A percentile compares a stretch with the other conserved stretches of the same genome.
Conservation (phyloP, 2,113 vertebrate species). For the Dicerorhinus sumatrensis region DNA sequence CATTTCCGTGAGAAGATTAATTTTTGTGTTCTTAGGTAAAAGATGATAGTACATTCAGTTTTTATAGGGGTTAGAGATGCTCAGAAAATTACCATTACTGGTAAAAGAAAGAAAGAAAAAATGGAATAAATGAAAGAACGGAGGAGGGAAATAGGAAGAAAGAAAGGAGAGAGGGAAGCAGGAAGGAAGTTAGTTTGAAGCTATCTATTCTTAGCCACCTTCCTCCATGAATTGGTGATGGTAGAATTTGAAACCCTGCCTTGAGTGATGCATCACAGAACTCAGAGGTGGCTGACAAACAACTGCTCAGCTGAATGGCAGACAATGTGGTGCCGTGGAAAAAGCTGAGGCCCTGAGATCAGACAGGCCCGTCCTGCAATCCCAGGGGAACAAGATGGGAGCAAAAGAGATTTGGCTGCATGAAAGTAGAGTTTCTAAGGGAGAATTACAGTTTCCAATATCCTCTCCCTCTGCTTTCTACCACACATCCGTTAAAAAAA, state of each 20-base stretch:
- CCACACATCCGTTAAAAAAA: not conserved
- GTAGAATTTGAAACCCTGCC: not conserved
- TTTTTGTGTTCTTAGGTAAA: not conserved
- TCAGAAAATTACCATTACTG: not conserved
- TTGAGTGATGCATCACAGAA: too few species aligned
- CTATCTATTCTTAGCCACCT: not conserved
- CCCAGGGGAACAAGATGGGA: not conserved
- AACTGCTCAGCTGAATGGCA: not conserved
- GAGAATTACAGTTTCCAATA: not conserved
- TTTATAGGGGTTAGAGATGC: not conserved
- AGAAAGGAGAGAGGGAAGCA: not conserved
- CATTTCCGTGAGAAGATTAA: not conserved
- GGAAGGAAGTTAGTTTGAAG: not conserved
- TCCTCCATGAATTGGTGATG: not conserved
- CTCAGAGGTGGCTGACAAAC: too few species aligned
- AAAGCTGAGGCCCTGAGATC: not conserved
- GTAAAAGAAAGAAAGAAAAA: not conserved
- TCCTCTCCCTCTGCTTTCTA: not conserved
- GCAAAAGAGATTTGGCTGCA: not conserved
- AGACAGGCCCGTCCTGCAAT: not conserved
- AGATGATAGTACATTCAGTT: not conserved
- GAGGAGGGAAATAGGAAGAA: not conserved
- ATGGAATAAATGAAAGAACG: not conserved
- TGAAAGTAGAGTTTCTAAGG: not conserved
- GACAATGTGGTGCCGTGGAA: accelerated